phyloP scores from a whole-genome alignment of 2,888 invertebrate genomes.

The Volucella bombylans region DNA sequence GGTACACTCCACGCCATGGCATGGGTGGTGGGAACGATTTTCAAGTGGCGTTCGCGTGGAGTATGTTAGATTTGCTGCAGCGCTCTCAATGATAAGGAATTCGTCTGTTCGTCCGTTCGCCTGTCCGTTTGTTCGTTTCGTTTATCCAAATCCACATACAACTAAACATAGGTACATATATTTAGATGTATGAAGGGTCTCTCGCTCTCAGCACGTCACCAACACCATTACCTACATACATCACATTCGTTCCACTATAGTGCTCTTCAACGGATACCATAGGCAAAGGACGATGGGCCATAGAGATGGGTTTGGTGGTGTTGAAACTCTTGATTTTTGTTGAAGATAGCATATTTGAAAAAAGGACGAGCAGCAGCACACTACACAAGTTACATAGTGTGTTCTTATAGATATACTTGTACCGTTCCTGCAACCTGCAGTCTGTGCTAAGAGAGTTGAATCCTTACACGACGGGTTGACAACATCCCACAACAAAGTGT shows the following conservation, averaged over 20 bases:
- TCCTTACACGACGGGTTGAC: constrained; percentile 64
- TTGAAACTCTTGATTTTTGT: constrained; percentile 71
- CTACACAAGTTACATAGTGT: constrained; percentile 64
- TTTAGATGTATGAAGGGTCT: constrained; percentile 43
- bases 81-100: constrained; percentile 72
- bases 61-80: constrained; percentile 74
- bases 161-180: too few relatives aligned
- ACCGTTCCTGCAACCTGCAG: constrained; percentile 3
- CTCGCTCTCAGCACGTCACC: constrained; percentile 71
- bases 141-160: constrained; percentile 14
- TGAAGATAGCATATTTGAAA: constrained; percentile 73
- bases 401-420: constrained; percentile 7
- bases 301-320: constrained; percentile 13
- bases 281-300: constrained; percentile 10
- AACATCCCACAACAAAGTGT: constrained; percentile 64
- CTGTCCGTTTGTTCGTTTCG: constrained; percentile 13
- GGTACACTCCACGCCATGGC: background rate
- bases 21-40: constrained; percentile 37
- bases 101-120: constrained; percentile 40
- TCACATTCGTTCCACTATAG: constrained; percentile 61
- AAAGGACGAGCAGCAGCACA: constrained; percentile 34
- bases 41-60: constrained; percentile 71
- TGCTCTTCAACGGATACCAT: constrained; percentile 55
- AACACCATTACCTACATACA: constrained; percentile 68
- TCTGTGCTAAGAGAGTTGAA: constrained; percentile 64